These are phyloP conservation scores for Gobio occitaniae DNA, from an alignment of 2,797 vertebrate genomes.

Conservation along the genomic window DNA sequence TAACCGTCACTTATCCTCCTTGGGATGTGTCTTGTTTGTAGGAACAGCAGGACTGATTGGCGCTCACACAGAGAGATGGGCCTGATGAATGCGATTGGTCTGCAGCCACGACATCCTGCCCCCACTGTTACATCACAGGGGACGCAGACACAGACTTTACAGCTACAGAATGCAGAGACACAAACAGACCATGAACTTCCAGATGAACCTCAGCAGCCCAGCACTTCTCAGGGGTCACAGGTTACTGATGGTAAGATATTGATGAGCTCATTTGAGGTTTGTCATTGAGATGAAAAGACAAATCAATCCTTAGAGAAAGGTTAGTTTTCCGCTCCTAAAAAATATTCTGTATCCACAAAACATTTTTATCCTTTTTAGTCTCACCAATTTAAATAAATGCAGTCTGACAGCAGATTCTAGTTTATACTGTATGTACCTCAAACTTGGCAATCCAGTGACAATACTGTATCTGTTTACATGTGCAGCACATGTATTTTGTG, in stretches of 20 bases:
- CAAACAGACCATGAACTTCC: conserved; percentile 88
- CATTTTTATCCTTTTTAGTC: conserved; percentile 3
- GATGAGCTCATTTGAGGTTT: background rate
- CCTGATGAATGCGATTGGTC: conserved; percentile 94
- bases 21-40: conserved; percentile 59
- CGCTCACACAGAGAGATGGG: conserved; percentile 94
- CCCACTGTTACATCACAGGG: conserved; percentile 96
- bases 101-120: conserved; percentile 91
- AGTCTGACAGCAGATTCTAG: background rate
- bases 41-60: conserved; percentile 90
- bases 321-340: background rate
- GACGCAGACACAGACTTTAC: conserved; percentile 90
- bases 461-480: background rate
- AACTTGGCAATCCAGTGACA: background rate
- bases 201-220: conserved; percentile 74
- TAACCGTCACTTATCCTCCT: conserved; percentile 18
- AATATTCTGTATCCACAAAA: background rate
- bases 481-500: background rate
- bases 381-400: background rate
- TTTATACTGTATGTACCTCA: background rate
- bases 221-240: conserved; percentile 65
- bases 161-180: conserved; percentile 93
- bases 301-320: background rate
- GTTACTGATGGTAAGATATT: conserved; percentile 29
- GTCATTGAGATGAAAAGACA: background rate